Evolutionary conservation across 2,888 invertebrate genomes (phyloP), one percentile per base, ranked within the genome.

Genomic region (Andrena bucephala): DNA sequence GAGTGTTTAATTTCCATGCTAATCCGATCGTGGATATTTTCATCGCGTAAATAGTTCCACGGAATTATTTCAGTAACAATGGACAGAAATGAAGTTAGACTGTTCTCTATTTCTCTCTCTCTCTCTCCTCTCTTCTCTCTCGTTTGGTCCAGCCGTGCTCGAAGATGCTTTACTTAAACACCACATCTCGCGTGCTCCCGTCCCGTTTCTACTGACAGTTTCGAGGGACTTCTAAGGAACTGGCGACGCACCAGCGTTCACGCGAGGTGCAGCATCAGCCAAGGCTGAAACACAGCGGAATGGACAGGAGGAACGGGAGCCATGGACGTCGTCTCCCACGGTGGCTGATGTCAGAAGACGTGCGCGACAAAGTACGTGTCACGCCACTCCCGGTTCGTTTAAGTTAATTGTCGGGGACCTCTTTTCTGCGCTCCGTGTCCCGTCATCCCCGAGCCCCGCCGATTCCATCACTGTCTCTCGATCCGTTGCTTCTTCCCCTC

Each of bases 331-430:
- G 79, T 89, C 86, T 90, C 89, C 87, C 88, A 88, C 90, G 89
- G 85, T 89, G 78, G 85, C 89, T 91, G 90, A 91, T 88, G 91
- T 92, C 91, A 90, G 88, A 84, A 84, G 87, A 90, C 91, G 90
- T 88, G 89, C 90, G 89, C 91, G 92, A 92, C 93, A 92, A 92
- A 92, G 91, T 91, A 90, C 90, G 88, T 92, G 93, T 93, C 93
- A 93, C 93, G 93, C 91, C 91, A 91, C 92, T 93, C 91, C 89
- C 82, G 89, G 85, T 91, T 93, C 91, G 89, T 93, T 92, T 91
- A 89, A 90, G 90, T 92, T 93, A 93, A 93, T 93, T 91, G 89
- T 89, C 85, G 75, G 75, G 42, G 74, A 73, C 80, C 70, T 78
- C 75, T 77, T 71, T 69, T 78, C 69, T 72, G 66, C 74, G 75